A percentile compares a stretch with the other conserved stretches of the same genome.
Conservation (phyloP, 2,797 vertebrate genomes). For the Hipposideros larvatus region DNA sequence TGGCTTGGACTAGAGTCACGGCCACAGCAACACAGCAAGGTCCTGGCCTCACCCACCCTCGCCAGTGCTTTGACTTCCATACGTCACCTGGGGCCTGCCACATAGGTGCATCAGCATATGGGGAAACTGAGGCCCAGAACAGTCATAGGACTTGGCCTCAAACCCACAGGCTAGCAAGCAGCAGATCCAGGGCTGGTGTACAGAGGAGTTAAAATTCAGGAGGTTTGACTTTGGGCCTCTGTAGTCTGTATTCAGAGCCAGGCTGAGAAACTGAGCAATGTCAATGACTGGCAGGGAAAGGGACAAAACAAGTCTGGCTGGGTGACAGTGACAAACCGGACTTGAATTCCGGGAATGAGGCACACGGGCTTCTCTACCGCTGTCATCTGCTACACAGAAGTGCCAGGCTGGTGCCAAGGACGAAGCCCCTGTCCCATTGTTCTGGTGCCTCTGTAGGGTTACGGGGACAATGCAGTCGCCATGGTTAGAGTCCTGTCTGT, state of each 20-base stretch:
- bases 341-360: background rate
- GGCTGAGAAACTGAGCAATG: background rate
- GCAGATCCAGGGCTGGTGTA: background rate
- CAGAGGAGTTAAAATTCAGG: background rate
- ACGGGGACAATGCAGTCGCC: background rate
- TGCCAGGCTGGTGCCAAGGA: background rate
- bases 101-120: fast-evolving
- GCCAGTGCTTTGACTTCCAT: background rate
- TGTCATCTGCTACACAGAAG: background rate
- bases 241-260: background rate
- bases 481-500: background rate
- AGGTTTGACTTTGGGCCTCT: background rate
- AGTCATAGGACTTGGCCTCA: background rate
- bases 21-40: fast-evolving
- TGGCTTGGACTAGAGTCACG: background rate
- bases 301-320: background rate
- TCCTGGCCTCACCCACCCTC: background rate
- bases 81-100: background rate
- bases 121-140: slow-evolving; percentile 4
- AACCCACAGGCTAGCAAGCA: fast-evolving
- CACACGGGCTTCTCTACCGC: background rate
- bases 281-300: background rate
- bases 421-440: background rate
- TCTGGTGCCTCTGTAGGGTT: background rate
- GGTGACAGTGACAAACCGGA: background rate